A percentile compares a stretch with the other conserved stretches of the same genome.
Conservation (phyloP, 2,888 invertebrate species). For the Pristionchus fissidentatus region DNA sequence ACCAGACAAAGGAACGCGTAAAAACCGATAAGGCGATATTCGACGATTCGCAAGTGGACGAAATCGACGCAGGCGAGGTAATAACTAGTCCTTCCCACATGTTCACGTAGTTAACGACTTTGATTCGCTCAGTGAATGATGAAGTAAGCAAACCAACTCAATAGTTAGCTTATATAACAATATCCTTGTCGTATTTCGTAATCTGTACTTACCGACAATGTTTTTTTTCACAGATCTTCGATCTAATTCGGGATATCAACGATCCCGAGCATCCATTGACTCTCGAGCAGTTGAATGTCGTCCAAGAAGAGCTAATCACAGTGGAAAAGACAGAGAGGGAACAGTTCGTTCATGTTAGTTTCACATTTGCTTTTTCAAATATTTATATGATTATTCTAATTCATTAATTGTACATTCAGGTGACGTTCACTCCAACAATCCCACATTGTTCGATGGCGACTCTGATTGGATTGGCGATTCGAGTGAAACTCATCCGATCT, state of each 20-base stretch:
- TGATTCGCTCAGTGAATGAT: too few species aligned
- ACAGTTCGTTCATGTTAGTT: slow-evolving; percentile 67
- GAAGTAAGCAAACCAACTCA: too few species aligned
- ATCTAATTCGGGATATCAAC: slow-evolving; percentile 91
- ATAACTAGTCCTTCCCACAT: background rate
- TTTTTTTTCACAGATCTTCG: slow-evolving; percentile 78
- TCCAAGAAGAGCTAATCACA: slow-evolving; percentile 82
- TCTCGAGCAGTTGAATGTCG: slow-evolving; percentile 92
- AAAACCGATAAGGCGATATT: background rate
- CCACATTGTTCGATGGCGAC: slow-evolving; percentile 99
- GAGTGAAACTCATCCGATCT: slow-evolving; percentile 89
- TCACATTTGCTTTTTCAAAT: background rate
- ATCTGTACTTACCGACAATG: too few species aligned
- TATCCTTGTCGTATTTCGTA: too few species aligned
- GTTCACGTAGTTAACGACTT: background rate
- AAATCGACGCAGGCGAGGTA: slow-evolving; percentile 40
- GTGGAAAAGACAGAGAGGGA: slow-evolving; percentile 61
- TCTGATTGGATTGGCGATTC: slow-evolving; percentile 90
- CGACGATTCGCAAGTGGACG: slow-evolving; percentile 22
- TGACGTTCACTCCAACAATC: slow-evolving; percentile 91
- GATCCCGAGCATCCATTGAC: slow-evolving; percentile 98
- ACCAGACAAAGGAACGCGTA: slow-evolving; percentile 24
- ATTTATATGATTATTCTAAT: slow-evolving; percentile 76
- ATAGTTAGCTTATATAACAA: too few species aligned
- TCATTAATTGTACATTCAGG: slow-evolving; percentile 77